Evolutionary conservation across 2,797 vertebrate genomes (phyloP), one percentile per base, ranked within the genome.

Genomic region (Myiotriccus ornatus): DNA sequence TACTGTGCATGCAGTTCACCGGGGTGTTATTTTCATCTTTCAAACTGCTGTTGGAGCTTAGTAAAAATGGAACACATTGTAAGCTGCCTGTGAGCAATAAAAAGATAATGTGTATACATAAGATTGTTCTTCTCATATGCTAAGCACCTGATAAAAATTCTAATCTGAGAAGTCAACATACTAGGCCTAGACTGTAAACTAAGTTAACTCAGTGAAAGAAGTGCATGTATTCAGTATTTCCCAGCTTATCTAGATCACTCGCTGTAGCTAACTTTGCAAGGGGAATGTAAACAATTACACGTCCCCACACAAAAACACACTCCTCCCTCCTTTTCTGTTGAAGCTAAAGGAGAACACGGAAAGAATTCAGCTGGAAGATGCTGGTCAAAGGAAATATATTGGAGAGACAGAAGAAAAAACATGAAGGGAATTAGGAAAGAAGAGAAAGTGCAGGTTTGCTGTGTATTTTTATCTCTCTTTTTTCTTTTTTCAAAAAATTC

Each of bases 131-230:
- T 92, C 82, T 93, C 76, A 57, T 69, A 10, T 76, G 84, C 85
- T 93, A 93, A 84, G 47, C 76, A 91, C 55, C 85, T 91, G 94
- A 87, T 92, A 89, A 91, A 84, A 91, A 91, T 69, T 91, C 63
- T 70, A 65, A 69, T 37, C 77, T 82, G 37, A 27, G 59, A 86
- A 69, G 47, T 81, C 76, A 56, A 81, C 39, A n/a, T n/a, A 28
- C 64, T 32, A 85, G 68, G 46, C 67, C 55, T 69, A 56, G 82
- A n/a, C 91, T 90, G 50, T 89, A 93, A 81, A 85, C n/a, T 16
- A 34, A 62, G 43, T 60, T 78, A 94, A 74, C 50, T 73, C 79
- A 47, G 7, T 32, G 74, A 67, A 92, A 89, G 68, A 79, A 0
- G 3, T 18, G 47, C 8, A 3, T 22, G n/a, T 87, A 56, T 87